Evolutionary conservation across 2,113 vertebrate species (phyloP), one percentile per base, ranked within the genome.

Genomic region (Syrrhaptes paradoxus): DNA sequence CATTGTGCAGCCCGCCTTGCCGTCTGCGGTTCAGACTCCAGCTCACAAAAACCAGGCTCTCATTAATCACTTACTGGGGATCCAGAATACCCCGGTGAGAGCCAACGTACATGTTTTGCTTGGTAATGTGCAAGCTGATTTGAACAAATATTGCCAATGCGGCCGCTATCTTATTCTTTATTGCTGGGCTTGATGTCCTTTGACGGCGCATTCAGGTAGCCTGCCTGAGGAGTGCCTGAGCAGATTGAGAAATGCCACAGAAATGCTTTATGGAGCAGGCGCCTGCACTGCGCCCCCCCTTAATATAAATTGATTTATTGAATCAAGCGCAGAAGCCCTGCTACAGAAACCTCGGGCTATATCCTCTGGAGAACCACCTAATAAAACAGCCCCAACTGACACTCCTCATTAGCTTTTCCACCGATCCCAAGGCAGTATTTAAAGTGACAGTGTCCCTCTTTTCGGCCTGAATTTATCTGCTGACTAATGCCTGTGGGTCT

Each of bases 221-320:
- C 87, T 70, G 94, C 67, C 85, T 21, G 58, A 89, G 79, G 85
- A 92, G 85, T 63, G 90, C 86, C 77, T 76, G 88, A 85, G 89
- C 94, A 96, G 96, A 95, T 93, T 97, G 97, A 97, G 96, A 96
- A 97, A 89, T 43, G 79, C 93, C 92, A 85, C 93, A 83, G 78
- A 97, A 95, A 85, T 92, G 82, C 92, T 97, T 97, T 94, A 97
- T 91, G 94, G 88, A 92, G 93, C 93, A 90, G 90, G 51, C 46
- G n/a, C 95, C 93, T 34, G 76, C 68, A 10, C 80, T 76, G 86
- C 11, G 12, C 91, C 95, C 66, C 31, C 74, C 85, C 97, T 97
- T 97, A 96, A 97, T 98, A 97, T 93, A 97, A 97, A 98, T 96
- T 97, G 98, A 98, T 98, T 98, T 97, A 98, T 96, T 97, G 97